Conservation (phyloP, 2,888 invertebrate genomes). For the Leptinotarsa peninsularis region DNA sequence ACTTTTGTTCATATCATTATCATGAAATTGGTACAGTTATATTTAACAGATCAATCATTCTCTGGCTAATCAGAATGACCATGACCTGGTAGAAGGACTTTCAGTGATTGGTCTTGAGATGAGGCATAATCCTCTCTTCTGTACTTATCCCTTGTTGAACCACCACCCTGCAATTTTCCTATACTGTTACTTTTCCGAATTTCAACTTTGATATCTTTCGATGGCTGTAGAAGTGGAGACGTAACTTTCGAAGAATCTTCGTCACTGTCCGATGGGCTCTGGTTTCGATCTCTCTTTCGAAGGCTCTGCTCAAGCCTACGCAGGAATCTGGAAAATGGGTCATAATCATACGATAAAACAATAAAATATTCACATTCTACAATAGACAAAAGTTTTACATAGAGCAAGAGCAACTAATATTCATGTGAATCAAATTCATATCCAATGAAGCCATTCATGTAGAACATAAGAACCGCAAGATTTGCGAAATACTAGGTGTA, state of each 20-base stretch:
- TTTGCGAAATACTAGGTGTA: no score
- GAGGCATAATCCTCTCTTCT: slow-evolving; percentile 59
- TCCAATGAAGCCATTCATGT: no score
- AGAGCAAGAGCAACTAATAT: no score
- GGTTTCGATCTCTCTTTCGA: slow-evolving; percentile 74
- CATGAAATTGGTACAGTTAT: background rate
- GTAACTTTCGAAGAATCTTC: slow-evolving; percentile 76
- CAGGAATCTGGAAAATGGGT: slow-evolving; percentile 72
- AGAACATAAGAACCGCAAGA: no score
- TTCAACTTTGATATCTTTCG: slow-evolving; percentile 57
- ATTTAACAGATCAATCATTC: background rate
- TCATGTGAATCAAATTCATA: no score
- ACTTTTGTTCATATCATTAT: background rate
- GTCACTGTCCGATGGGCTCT: slow-evolving; percentile 69
- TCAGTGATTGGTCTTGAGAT: slow-evolving; percentile 57
- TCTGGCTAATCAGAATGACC: slow-evolving; percentile 60
- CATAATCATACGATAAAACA: background rate
- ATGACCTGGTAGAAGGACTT: slow-evolving; percentile 58
- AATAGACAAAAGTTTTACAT: no score
- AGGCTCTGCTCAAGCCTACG: slow-evolving; percentile 78
- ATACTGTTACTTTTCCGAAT: slow-evolving; percentile 65
- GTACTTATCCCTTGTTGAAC: slow-evolving; percentile 52
- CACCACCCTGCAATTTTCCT: slow-evolving; percentile 58
- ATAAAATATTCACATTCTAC: no score
- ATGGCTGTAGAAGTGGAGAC: slow-evolving; percentile 71